Evolutionary conservation across 2,888 invertebrate genomes (phyloP).

Genomic region (Aleiodes testaceus): DNA sequence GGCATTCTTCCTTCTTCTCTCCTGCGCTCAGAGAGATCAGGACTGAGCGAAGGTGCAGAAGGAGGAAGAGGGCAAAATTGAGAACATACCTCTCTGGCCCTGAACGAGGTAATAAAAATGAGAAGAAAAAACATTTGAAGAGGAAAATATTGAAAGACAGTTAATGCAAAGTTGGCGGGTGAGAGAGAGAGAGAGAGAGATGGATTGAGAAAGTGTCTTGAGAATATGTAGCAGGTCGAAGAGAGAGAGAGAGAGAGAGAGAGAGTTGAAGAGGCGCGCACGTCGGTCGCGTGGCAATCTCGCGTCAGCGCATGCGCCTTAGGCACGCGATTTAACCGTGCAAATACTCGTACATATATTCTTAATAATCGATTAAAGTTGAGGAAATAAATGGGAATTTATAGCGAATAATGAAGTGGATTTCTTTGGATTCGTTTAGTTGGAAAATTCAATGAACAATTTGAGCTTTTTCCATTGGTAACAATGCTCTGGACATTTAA

Average conservation of each 20-base stretch:
- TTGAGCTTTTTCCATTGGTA: neutral
- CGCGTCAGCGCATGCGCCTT: slow-evolving; percentile 56
- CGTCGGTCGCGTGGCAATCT: slow-evolving; percentile 62
- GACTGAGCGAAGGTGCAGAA: neutral
- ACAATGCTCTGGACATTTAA: neutral
- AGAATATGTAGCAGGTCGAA: slow-evolving; percentile 3
- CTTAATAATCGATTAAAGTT: slow-evolving; percentile 3
- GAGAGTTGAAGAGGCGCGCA: slow-evolving; percentile 45
- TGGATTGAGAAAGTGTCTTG: slow-evolving; percentile 43
- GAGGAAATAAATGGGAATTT: no score
- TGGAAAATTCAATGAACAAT: neutral
- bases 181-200: slow-evolving; percentile 48
- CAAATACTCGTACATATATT: slow-evolving; percentile 7
- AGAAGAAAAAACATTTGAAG: neutral
- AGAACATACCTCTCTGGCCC: slow-evolving; percentile 5
- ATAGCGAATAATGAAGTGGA: no score
- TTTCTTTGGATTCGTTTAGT: no score
- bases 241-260: slow-evolving; percentile 46
- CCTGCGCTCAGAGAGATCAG: neutral
- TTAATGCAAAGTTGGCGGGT: slow-evolving; percentile 35
- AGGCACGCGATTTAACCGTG: slow-evolving; percentile 34
- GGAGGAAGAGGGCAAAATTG: slow-evolving; percentile 10
- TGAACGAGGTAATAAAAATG: neutral
- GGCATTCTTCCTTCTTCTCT: slow-evolving; percentile 1
- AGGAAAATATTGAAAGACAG: slow-evolving; percentile 36